Base-by-base conservation (phyloP, 2,113 vertebrate genomes). In the Poeciliopsis turrubarensis region DNA sequence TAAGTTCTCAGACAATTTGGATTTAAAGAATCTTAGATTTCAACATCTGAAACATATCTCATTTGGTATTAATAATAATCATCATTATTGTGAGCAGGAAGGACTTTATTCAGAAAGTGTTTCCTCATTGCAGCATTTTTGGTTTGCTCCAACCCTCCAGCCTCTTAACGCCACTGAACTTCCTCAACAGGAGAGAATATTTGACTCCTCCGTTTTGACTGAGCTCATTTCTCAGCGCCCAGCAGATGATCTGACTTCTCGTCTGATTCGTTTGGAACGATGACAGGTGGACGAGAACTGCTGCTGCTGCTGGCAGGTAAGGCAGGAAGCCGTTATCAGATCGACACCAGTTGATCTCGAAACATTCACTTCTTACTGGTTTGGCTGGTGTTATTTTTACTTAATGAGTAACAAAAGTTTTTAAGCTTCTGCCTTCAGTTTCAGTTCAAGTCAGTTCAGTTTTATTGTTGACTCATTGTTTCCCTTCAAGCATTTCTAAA, bases 221-320 rank as follows among this genome's bases (percentile, higher is more conserved):
- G 17, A 8, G 4, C 60, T 65, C 57, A 73, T 3, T 62, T 19
- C 7, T 61, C n/a, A 0, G 4, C 1, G 1, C 0, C 14, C 0
- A 31, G 69, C 31, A 14, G 19, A 0, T 25, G 26, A n/a, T 19
- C 3, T 1, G 27, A 15, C 32, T 4, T 57, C 51, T 66, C 22
- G 13, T 22, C 4, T 5, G 44, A 22, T 13, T 17, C 1, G 8
- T 22, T 39, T 29, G 7, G 60, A 1, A 0, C 1, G 0, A 87
- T 85, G 86, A 19, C 0, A 1, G 61, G 32, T 30, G 57, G 30
- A 64, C 27, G 54, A 41, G 64, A 65, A 9, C 54, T 82, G 70
- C 70, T 78, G 67, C 70, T 78, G 67, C 65, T 87, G 19, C 27
- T 85, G 41, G 68, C 86, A 85, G 86, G 86, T 87, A 85, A 78